Conservation (phyloP, 2,113 vertebrate genomes). For the Protomyctophum bolini region DNA sequence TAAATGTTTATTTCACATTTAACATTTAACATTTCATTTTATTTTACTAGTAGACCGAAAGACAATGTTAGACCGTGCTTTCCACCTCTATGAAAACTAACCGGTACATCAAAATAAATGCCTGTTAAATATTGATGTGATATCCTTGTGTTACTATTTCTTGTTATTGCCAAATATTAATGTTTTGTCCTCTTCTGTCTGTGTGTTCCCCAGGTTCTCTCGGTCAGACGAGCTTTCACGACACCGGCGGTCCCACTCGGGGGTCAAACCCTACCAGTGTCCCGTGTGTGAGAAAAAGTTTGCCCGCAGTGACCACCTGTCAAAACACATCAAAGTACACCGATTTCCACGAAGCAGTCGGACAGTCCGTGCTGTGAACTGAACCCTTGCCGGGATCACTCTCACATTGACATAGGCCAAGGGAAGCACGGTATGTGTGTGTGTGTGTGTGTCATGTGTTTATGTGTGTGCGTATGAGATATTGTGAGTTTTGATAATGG, state of each 20-base stretch:
- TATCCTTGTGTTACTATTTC: background rate
- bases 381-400: constrained; percentile 46
- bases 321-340: constrained; percentile 96
- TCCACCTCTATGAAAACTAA: too few species aligned
- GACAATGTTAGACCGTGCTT: too few species aligned
- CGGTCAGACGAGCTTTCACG: constrained; percentile 93
- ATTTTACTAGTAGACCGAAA: constrained; percentile 1
- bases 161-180: background rate
- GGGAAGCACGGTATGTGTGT: constrained; percentile 8
- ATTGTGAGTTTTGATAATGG: too few species aligned
- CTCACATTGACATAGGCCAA: constrained; percentile 20
- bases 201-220: constrained; percentile 83
- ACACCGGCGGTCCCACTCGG: constrained; percentile 92
- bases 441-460: background rate
- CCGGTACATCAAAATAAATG: too few species aligned
- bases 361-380: constrained; percentile 82
- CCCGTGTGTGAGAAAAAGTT: constrained; percentile 94
- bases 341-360: constrained; percentile 90
- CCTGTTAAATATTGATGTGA: background rate
- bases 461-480: background rate
- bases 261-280: constrained; percentile 95
- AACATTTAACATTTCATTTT: background rate
- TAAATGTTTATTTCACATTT: background rate
- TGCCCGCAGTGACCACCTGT: constrained; percentile 94
- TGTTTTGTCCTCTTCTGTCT: background rate